phyloP scores from a whole-genome alignment of 2,113 vertebrate genomes.

The Odobenus rosmarus region DNA sequence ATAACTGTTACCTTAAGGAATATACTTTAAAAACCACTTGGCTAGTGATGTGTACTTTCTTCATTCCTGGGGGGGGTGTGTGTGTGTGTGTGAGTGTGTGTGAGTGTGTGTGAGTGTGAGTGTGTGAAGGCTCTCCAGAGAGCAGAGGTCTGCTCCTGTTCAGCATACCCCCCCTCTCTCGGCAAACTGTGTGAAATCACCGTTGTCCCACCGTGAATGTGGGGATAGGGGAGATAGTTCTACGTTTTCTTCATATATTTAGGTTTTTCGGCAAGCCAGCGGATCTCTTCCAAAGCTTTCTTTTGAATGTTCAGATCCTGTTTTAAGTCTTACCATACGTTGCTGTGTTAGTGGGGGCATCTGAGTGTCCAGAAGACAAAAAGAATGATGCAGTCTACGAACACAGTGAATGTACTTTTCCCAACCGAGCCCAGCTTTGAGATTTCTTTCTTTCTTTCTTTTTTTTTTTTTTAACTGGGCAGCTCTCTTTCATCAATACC shows the following conservation, averaged over 20 bases:
- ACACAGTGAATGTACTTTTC: not conserved
- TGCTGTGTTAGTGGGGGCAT: not conserved
- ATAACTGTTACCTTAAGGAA: slow-evolving; percentile 66
- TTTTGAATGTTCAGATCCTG: slow-evolving; percentile 32
- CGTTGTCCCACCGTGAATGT: not conserved
- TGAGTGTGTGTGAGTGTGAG: not conserved
- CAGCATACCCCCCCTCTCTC: not conserved
- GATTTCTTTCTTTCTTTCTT: not conserved
- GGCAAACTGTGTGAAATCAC: not conserved
- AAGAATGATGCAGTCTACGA: not conserved
- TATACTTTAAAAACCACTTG: not conserved
- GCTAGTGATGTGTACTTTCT: slow-evolving; percentile 52
- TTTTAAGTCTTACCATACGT: slow-evolving; percentile 11
- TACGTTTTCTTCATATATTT: not conserved
- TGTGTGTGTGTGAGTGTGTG: not conserved
- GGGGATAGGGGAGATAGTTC: not conserved
- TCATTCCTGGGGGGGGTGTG: not conserved
- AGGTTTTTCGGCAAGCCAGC: not conserved
- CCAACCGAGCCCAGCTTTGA: slow-evolving; percentile 1
- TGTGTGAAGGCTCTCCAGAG: not conserved
- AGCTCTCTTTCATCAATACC: slow-evolving; percentile 14
- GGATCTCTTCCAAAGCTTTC: not conserved
- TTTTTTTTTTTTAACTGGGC: not conserved
- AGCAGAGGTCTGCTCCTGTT: not conserved
- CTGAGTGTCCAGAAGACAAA: not conserved